Percentiles rank a stretch among this genome's conserved stretches.
phyloP scores from a whole-genome alignment of 2,888 invertebrate species.

The Ariolimax columbianus region DNA sequence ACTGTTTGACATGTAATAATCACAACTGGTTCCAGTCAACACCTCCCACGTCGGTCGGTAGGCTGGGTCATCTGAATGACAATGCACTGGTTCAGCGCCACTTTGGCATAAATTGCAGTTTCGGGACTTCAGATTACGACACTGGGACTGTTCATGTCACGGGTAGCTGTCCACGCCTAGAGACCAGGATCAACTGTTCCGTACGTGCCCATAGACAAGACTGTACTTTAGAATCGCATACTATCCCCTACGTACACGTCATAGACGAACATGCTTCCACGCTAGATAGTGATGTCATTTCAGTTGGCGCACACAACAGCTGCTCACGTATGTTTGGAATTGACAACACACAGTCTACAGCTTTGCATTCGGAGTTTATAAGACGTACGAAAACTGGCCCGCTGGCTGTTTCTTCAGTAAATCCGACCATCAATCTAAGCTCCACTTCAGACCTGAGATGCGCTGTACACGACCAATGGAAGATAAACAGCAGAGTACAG shows the following conservation, averaged over 20 bases:
- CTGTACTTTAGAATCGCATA: not conserved
- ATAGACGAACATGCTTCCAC: not conserved
- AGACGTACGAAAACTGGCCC: not conserved
- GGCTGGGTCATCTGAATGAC: not conserved
- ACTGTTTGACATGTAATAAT: not conserved
- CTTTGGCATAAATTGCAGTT: not conserved
- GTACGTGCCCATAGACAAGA: not conserved
- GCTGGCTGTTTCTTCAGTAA: not conserved
- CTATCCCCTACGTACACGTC: not conserved
- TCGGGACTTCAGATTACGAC: not conserved
- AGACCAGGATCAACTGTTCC: not conserved
- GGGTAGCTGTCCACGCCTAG: not conserved
- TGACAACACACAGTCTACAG: not conserved
- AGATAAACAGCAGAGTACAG: not conserved
- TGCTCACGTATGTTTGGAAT: not conserved
- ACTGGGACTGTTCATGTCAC: too few relatives aligned
- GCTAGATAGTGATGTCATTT: constrained; percentile 10
- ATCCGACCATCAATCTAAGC: not conserved
- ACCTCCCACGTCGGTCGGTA: not conserved
- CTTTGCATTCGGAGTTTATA: not conserved
- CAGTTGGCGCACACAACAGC: not conserved
- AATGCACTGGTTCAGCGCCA: not conserved
- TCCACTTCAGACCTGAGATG: not conserved
- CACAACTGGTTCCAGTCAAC: not conserved
- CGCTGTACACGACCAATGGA: not conserved